These are phyloP conservation scores for Troides oblongomaculatus DNA, from an alignment of 2,888 invertebrate genomes.

Conservation along the genomic window DNA sequence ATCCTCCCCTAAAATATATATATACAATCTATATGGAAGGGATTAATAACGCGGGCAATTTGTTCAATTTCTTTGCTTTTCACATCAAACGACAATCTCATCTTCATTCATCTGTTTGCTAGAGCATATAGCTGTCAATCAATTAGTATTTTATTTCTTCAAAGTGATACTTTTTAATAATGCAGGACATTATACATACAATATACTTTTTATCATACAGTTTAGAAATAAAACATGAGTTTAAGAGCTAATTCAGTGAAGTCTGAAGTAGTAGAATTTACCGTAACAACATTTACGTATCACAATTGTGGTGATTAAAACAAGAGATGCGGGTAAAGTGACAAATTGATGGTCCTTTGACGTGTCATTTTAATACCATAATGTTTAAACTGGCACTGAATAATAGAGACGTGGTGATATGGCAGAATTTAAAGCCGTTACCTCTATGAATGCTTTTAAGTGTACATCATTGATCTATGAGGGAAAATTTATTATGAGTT, in stretches of 20 bases:
- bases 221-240: too few species aligned
- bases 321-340: constrained; percentile 63
- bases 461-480: constrained; percentile 3
- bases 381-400: constrained; percentile 63
- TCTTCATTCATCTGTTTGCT: not conserved
- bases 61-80: not conserved
- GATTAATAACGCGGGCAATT: not conserved
- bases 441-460: constrained; percentile 7
- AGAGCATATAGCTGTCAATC: too few species aligned
- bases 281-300: not conserved
- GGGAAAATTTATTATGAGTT: constrained; percentile 7
- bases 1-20: not conserved
- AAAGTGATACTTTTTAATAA: too few species aligned
- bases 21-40: not conserved
- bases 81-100: not conserved
- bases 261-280: too few species aligned
- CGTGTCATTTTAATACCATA: constrained; percentile 49
- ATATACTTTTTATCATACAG: too few species aligned
- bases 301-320: constrained; percentile 28
- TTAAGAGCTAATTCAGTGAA: too few species aligned
- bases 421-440: constrained; percentile 40
- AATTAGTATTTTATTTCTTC: too few species aligned
- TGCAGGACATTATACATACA: too few species aligned
- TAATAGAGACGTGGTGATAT: constrained; percentile 64
- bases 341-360: constrained; percentile 64